These are phyloP conservation scores for Amphiprion clarkii DNA, from an alignment of 2,797 vertebrate genomes.

Conservation along the genomic window DNA sequence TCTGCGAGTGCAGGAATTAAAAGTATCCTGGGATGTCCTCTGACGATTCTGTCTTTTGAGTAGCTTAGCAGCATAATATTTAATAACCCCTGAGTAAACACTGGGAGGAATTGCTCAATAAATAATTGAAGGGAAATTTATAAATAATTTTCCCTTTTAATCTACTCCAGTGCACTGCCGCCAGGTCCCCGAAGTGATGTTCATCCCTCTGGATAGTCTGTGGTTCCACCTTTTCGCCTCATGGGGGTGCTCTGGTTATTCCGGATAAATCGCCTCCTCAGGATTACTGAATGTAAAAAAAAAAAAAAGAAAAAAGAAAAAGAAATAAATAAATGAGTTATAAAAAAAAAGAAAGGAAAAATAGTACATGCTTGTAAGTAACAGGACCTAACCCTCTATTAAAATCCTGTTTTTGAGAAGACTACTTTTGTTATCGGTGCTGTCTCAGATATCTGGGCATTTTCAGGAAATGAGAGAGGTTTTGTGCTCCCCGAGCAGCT, in stretches of 20 bases:
- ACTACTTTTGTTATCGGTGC: constrained; percentile 78
- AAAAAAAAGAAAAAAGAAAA: constrained; percentile 20
- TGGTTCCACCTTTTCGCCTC: constrained; percentile 43
- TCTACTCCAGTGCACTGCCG: constrained; percentile 75
- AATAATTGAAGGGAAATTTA: constrained; percentile 85
- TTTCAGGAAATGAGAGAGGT: constrained; percentile 78
- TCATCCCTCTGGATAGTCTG: constrained; percentile 66
- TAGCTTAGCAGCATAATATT: constrained; percentile 81
- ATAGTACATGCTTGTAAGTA: constrained; percentile 69
- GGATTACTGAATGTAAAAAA: background rate
- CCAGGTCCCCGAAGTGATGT: constrained; percentile 75
- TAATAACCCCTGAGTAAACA: constrained; percentile 85
- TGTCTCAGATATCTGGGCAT: constrained; percentile 75
- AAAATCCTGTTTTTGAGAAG: constrained; percentile 80
- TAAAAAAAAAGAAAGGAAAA: constrained; percentile 51
- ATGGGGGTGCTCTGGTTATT: constrained; percentile 78
- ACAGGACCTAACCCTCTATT: constrained; percentile 75
- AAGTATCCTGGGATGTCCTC: constrained; percentile 70
- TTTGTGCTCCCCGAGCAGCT: constrained; percentile 55
- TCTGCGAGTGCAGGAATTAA: constrained; percentile 66
- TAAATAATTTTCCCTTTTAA: constrained; percentile 82
- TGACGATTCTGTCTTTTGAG: constrained; percentile 73
- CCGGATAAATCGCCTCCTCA: constrained; percentile 16
- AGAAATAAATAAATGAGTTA: constrained; percentile 62
- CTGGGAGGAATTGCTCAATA: constrained; percentile 80